Conservation (phyloP, 1,140 invertebrate genomes). For the Scaptodrosophila lebanonensis region DNA sequence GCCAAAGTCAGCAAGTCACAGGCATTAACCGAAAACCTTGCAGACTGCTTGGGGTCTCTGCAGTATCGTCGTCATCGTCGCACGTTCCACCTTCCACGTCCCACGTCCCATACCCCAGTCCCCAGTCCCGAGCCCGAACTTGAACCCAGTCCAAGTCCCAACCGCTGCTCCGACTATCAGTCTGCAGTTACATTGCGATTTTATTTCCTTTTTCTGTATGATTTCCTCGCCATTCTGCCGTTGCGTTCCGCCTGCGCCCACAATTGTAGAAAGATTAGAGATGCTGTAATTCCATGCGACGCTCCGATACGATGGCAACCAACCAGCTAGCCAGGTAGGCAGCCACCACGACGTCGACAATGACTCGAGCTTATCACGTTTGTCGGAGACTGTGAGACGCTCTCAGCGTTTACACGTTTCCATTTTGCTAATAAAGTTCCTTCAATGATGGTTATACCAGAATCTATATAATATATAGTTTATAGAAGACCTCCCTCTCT, state of each 20-base stretch:
- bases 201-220: constrained; percentile 67
- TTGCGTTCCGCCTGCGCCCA: constrained; percentile 59
- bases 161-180: constrained; percentile 1
- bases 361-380: constrained; percentile 66
- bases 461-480: too few species aligned
- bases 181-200: constrained; percentile 61
- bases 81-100: neutral
- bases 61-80: neutral
- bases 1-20: constrained; percentile 19
- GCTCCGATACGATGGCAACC: constrained; percentile 6
- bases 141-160: too few species aligned
- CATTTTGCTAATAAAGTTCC: constrained; percentile 3
- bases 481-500: too few species aligned
- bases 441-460: too few species aligned
- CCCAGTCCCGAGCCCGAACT: constrained; percentile 1
- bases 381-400: constrained; percentile 62
- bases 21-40: constrained; percentile 33
- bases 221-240: constrained; percentile 42
- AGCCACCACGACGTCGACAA: constrained; percentile 36
- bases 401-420: constrained; percentile 55
- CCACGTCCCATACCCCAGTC: neutral
- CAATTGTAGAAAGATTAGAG: constrained; percentile 75
- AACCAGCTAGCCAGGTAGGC: constrained; percentile 5
- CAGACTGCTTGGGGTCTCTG: constrained; percentile 74
- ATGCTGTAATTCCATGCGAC: constrained; percentile 63